These are phyloP conservation scores for Aspiorhynchus laticeps DNA, from an alignment of 2,113 vertebrate genomes.

Conservation along the genomic window DNA sequence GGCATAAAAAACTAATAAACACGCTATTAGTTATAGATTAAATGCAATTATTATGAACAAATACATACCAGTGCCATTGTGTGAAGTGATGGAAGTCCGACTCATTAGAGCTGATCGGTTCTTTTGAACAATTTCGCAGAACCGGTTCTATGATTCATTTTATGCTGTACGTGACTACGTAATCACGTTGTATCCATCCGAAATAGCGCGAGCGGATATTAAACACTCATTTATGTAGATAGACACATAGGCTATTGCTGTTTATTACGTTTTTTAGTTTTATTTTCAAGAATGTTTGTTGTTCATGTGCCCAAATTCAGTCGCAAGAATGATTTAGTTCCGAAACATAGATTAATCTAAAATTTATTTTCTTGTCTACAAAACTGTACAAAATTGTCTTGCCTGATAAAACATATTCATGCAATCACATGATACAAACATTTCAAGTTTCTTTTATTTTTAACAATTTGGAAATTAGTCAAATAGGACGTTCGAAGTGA, in stretches of 20 bases:
- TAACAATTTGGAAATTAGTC: not conserved
- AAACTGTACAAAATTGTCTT: not conserved
- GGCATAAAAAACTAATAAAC: not conserved
- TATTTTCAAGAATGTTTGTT: not conserved
- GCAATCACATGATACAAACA: not conserved
- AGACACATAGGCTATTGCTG: not conserved
- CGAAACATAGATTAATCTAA: not conserved
- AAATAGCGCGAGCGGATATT: not conserved
- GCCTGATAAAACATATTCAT: not conserved
- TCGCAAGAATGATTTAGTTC: not conserved
- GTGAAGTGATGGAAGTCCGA: not conserved
- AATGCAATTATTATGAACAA: not conserved
- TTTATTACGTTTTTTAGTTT: not conserved
- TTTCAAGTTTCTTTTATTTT: not conserved
- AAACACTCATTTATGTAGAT: not conserved
- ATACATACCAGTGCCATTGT: not conserved
- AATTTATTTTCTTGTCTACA: not conserved
- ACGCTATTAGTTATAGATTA: not conserved
- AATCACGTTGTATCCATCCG: not conserved
- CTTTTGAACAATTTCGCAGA: conserved; percentile 11
- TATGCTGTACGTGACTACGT: not conserved
- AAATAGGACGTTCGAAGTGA: not conserved
- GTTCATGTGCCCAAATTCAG: not conserved
- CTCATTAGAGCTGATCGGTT: not conserved
- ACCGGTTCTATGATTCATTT: not conserved